Conservation (phyloP, 1,140 invertebrate species). For the Zaprionus camerounensis region DNA sequence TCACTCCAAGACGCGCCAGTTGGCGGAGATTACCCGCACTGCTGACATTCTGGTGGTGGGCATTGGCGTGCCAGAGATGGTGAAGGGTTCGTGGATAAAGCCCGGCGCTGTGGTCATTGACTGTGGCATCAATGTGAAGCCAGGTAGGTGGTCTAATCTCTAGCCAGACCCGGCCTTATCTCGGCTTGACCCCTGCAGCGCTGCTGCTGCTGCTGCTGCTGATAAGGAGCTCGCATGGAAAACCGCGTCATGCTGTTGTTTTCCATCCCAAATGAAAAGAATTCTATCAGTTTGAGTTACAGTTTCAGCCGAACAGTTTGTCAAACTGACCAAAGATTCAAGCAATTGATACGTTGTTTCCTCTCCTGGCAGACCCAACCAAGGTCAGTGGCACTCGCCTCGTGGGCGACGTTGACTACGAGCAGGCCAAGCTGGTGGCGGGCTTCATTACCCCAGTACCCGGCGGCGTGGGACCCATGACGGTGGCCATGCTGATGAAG, state of each 20-base stretch:
- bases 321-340: background rate
- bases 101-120: conserved; percentile 99
- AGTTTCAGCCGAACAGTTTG: background rate
- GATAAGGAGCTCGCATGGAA: conserved; percentile 46
- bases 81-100: conserved; percentile 98
- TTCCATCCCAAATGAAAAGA: background rate
- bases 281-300: background rate
- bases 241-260: conserved; percentile 1
- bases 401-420: conserved; percentile 97
- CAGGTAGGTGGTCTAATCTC: conserved; percentile 87
- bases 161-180: conserved; percentile 6
- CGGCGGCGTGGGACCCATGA: conserved; percentile 99
- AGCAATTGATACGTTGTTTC: background rate
- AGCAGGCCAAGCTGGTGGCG: conserved; percentile 91
- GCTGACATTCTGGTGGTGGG: conserved; percentile 99
- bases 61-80: conserved; percentile 95
- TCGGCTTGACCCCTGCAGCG: conserved; percentile 36
- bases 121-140: conserved; percentile 98
- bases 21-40: conserved; percentile 90
- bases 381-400: conserved; percentile 93
- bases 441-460: conserved; percentile 98
- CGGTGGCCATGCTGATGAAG: conserved; percentile 98
- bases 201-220: background rate
- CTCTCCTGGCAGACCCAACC: conserved; percentile 88
- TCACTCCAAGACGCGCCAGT: conserved; percentile 96